phyloP scores from a whole-genome alignment of 2,113 vertebrate genomes.

The Morone chrysops region DNA sequence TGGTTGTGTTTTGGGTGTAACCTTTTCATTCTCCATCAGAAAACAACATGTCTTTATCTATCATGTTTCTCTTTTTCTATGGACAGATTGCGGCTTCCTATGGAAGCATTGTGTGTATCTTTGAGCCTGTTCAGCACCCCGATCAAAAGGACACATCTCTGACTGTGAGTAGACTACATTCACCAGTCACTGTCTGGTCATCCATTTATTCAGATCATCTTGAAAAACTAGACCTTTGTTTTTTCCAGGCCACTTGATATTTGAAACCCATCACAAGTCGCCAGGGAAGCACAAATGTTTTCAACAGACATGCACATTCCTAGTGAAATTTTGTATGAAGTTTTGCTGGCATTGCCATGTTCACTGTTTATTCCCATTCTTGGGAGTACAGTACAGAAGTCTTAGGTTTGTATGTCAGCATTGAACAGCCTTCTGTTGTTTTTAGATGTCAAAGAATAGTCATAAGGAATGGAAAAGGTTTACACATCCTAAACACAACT shows the following conservation, averaged over 20 bases:
- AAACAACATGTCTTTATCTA: neutral
- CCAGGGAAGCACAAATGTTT: constrained; percentile 7
- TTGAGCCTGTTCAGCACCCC: constrained; percentile 89
- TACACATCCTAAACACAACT: neutral
- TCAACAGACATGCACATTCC: neutral
- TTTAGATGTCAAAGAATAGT: constrained; percentile 14
- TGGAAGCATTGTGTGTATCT: constrained; percentile 92
- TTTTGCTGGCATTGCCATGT: neutral
- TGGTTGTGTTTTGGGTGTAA: neutral
- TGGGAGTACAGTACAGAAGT: neutral
- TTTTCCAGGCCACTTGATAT: neutral
- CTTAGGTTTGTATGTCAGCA: neutral
- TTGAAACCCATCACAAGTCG: constrained; percentile 1
- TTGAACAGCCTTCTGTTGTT: neutral
- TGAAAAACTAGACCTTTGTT: neutral
- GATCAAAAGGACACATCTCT: constrained; percentile 84
- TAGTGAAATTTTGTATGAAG: neutral
- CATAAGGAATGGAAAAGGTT: constrained; percentile 23
- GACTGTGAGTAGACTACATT: constrained; percentile 84
- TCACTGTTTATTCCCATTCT: neutral
- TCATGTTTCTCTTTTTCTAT: constrained; percentile 16
- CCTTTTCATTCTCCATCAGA: neutral
- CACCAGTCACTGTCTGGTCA: constrained; percentile 9
- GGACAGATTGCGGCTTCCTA: constrained; percentile 98
- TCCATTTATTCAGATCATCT: constrained; percentile 18